Conservation (phyloP, 2,888 invertebrate genomes). For the Drosophila vallismaia region DNA sequence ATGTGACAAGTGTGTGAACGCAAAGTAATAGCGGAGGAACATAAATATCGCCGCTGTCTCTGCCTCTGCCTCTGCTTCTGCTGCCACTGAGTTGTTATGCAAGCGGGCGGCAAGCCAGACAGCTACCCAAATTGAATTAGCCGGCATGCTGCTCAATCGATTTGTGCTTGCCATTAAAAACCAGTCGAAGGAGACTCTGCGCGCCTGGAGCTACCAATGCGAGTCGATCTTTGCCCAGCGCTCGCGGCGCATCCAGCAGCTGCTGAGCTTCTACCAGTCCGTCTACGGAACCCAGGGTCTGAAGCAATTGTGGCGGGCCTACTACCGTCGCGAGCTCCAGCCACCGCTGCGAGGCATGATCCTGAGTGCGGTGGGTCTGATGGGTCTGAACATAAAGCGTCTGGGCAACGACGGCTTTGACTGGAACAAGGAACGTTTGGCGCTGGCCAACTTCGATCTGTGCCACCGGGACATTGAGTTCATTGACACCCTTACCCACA, state of each 20-base stretch:
- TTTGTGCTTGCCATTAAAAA: slow-evolving; percentile 82
- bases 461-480: slow-evolving; percentile 86
- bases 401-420: slow-evolving; percentile 85
- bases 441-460: slow-evolving; percentile 85
- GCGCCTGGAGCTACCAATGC: slow-evolving; percentile 85
- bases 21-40: slow-evolving; percentile 51
- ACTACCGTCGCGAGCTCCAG: slow-evolving; percentile 80
- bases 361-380: slow-evolving; percentile 85
- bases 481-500: slow-evolving; percentile 85
- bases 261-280: slow-evolving; percentile 86
- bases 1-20: slow-evolving; percentile 57
- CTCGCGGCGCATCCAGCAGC: slow-evolving; percentile 87
- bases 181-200: slow-evolving; percentile 85
- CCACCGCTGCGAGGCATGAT: slow-evolving; percentile 85
- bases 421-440: slow-evolving; percentile 87
- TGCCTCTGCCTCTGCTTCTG: slow-evolving; percentile 8
- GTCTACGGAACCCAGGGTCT: slow-evolving; percentile 87
- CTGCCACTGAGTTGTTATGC: slow-evolving; percentile 60
- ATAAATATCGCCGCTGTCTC: slow-evolving; percentile 15
- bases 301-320: slow-evolving; percentile 85
- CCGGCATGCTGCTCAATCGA: slow-evolving; percentile 77
- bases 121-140: slow-evolving; percentile 53
- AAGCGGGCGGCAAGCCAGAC: slow-evolving; percentile 56
- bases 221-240: slow-evolving; percentile 87
- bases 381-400: slow-evolving; percentile 82